Evolutionary conservation across 2,888 invertebrate species (phyloP), one percentile per base, ranked within the genome.

Genomic region (Tanypteryx hageni): DNA sequence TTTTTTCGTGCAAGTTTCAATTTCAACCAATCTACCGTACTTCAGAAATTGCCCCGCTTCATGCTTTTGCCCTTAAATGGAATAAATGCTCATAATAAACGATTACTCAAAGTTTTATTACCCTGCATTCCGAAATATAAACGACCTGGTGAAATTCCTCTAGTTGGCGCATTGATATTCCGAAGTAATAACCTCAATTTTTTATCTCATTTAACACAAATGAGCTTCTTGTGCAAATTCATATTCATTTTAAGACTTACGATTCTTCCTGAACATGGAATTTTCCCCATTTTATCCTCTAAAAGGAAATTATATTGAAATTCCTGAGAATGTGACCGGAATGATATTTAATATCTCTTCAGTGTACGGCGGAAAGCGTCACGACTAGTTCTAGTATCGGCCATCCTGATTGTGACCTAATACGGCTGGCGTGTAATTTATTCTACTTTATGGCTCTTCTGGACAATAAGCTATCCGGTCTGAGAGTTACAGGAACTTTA

Each of bases 281-380:
- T 64, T 59, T 89, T 64, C 64, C 11, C 64, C 64, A 61, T 89
- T 89, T 64, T 89, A 64, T 44, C 64, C 64, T 56, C 61, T 44
- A 64, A 89, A 64, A 89, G 64, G 64, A 89, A 68, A 44, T 44
- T 89, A 89, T 64, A 68, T 68, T 31, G 64, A 61, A 89, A 89
- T 64, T 61, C 68, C 68, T n/a, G 61, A 64, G 89, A 89, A 89
- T 89, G 89, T 89, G 64, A 68, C 68, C n/a, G 61, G 64, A 89
- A 64, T 89, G 89, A 44, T 56, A 64, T 89, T 68, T 89, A 89
- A 68, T 64, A 89, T 89, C 61, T 68, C 64, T 89, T 11, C 76
- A 27, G 76, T 22, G 22, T 76, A 76, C 64, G 31, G 64, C 44
- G 1, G 89, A 64, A 44, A 61, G 86, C n/a, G 13, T 13, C n/a